Percentiles rank a stretch among this genome's conserved stretches.
Conservation (phyloP, 2,113 vertebrate species). For the Ursus arctos region DNA sequence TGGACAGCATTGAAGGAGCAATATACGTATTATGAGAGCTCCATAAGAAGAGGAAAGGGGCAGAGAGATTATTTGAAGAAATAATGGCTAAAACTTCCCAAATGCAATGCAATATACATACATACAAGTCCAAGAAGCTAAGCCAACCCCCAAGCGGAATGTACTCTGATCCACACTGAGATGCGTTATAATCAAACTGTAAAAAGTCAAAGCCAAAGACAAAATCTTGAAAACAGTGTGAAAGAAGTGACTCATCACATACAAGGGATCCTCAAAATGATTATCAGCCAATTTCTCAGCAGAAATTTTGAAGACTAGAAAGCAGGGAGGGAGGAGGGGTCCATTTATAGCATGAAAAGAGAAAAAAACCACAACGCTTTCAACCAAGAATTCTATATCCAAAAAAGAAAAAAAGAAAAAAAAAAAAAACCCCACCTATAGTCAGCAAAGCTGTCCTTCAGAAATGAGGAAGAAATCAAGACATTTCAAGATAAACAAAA, state of each 20-base stretch:
- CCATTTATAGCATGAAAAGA: neutral
- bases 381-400: neutral
- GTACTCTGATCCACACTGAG: neutral
- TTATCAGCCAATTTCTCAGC: neutral
- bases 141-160: neutral
- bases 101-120: neutral
- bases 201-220: neutral
- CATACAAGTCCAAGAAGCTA: neutral
- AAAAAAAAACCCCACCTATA: neutral
- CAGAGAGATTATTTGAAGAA: constrained; percentile 27
- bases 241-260: neutral
- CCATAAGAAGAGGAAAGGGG: neutral
- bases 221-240: neutral
- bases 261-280: neutral
- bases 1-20: neutral
- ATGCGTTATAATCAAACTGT: neutral
- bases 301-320: neutral
- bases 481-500: neutral
- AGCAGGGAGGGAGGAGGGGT: neutral
- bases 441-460: neutral
- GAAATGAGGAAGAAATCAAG: neutral
- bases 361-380: neutral
- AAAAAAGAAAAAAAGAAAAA: neutral
- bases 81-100: neutral
- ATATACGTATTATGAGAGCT: neutral